phyloP scores from a whole-genome alignment of 2,888 invertebrate genomes.

The Tridacna gigas region DNA sequence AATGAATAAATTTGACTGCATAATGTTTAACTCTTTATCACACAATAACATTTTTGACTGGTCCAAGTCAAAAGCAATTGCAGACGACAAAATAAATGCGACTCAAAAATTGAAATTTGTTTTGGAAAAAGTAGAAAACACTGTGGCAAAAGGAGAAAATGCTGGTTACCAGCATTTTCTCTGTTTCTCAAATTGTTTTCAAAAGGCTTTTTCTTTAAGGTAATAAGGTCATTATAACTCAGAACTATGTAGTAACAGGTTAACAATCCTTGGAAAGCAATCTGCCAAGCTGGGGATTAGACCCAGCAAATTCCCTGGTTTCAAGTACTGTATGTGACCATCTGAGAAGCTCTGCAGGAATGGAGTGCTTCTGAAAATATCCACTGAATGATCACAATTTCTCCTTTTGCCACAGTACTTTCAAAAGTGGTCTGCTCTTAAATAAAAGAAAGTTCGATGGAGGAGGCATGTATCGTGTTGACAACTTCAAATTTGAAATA shows the following conservation, averaged over 20 bases:
- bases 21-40: neutral
- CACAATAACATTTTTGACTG: neutral
- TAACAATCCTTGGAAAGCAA: neutral
- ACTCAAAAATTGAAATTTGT: neutral
- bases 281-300: too few species aligned
- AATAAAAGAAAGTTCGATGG: too few species aligned
- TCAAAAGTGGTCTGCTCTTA: too few species aligned
- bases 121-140: too few species aligned
- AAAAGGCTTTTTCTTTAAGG: neutral
- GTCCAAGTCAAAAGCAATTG: neutral
- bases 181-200: neutral
- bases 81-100: neutral
- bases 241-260: neutral
- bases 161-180: neutral
- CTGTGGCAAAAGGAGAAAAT: neutral
- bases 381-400: too few species aligned
- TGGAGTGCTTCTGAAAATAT: too few species aligned
- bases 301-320: too few species aligned
- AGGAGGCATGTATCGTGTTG: too few species aligned
- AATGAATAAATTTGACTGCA: too few species aligned
- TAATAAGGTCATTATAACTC: neutral
- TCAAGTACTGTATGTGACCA: too few species aligned
- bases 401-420: slow-evolving; percentile 18
- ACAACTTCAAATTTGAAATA: too few species aligned
- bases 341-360: too few species aligned